Percentiles rank a stretch among this genome's conserved stretches.
Conservation (phyloP, 2,888 invertebrate genomes). For the Cataglyphis albicans region DNA sequence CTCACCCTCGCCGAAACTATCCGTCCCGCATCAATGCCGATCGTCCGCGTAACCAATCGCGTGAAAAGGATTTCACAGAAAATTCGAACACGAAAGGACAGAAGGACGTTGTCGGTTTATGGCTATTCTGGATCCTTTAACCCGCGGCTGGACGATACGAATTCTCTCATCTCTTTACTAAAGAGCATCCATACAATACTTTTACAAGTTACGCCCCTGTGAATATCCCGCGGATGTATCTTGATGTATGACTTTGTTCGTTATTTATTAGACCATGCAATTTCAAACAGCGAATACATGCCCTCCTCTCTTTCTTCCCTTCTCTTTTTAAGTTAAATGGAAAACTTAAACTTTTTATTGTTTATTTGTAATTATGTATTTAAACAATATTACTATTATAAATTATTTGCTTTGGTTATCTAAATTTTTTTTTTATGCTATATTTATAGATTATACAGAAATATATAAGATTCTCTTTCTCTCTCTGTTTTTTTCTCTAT, state of each 20-base stretch:
- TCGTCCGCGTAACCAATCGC: constrained; percentile 77
- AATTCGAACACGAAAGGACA: constrained; percentile 73
- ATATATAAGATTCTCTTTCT: no score
- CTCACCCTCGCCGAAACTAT: constrained; percentile 48
- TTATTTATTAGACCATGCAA: not conserved
- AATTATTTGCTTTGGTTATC: not conserved
- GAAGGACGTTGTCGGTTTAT: constrained; percentile 77
- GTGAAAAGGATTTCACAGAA: constrained; percentile 84
- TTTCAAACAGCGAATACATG: not conserved
- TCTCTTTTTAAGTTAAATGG: not conserved
- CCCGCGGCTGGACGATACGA: not conserved
- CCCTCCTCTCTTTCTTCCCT: not conserved
- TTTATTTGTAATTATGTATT: not conserved
- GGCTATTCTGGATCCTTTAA: constrained; percentile 69
- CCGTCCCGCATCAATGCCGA: constrained; percentile 30
- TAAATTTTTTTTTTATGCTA: not conserved
- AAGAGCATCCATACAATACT: not conserved
- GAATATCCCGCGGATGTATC: not conserved
- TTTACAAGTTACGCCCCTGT: not conserved
- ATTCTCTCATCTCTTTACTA: not conserved
- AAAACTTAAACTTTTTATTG: not conserved
- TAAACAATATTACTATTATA: not conserved
- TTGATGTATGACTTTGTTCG: not conserved
- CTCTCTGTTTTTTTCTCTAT: not conserved
- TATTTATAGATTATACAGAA: not conserved